phyloP scores from a whole-genome alignment of 2,888 invertebrate genomes.

The Nasonovia ribisnigri region DNA sequence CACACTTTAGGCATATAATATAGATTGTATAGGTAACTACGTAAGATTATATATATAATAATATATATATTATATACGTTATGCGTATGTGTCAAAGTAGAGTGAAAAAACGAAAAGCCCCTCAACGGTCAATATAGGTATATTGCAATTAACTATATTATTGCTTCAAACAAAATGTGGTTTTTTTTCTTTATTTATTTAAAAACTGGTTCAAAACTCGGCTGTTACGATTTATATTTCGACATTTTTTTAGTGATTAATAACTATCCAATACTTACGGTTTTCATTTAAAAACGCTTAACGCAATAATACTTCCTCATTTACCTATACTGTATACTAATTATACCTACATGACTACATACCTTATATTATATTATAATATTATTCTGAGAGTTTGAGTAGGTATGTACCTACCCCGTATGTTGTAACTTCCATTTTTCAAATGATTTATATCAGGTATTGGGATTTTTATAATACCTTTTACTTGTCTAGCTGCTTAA shows the following conservation, averaged over 20 bases:
- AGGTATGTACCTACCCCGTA: neutral
- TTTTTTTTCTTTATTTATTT: neutral
- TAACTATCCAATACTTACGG: neutral
- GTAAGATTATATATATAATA: neutral
- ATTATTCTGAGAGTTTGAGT: neutral
- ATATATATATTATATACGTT: neutral
- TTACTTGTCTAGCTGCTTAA: neutral
- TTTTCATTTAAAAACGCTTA: neutral
- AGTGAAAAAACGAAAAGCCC: neutral
- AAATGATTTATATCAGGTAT: neutral
- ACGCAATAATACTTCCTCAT: neutral
- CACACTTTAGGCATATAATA: neutral
- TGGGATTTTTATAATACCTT: neutral
- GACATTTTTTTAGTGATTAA: neutral
- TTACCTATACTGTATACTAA: neutral
- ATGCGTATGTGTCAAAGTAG: neutral
- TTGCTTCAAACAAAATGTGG: neutral
- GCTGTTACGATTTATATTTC: neutral
- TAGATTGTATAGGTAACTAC: neutral
- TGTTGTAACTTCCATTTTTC: neutral
- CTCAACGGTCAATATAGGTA: neutral
- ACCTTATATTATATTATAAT: neutral
- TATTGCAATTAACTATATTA: neutral
- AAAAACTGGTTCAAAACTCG: conserved; percentile 8
- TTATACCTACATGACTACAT: neutral